Evolutionary conservation across 2,113 vertebrate genomes (phyloP), one percentile per base, ranked within the genome.

Genomic region (Falco punctatus): DNA sequence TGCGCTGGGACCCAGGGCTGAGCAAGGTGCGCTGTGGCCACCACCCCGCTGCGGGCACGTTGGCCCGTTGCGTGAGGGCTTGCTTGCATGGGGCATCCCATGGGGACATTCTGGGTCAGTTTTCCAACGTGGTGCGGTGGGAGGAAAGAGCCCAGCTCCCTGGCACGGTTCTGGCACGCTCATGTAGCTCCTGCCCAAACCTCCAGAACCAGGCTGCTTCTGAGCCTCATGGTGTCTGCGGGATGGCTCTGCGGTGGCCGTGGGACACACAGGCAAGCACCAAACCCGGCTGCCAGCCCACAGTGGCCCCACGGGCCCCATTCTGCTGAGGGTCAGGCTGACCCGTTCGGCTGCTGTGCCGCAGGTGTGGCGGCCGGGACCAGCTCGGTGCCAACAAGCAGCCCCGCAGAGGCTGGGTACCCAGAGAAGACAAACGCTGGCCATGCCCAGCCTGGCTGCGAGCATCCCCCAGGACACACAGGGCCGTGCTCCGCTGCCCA

Each of bases 211-310:
- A 1, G 24, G 23, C 30, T 62, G 48, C 30, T 55, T 11, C 58
- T 1, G 4, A 83, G 66, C 66, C 59, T 66, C 0, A 2, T 0
- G 2, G 21, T 14, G 40, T 9, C 64, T 11, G 32, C 2, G 3
- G 71, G 71, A 40, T 0, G 6, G 35, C 52, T 66, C 44, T 52
- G 57, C 35, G 14, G 46, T 46, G 46, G 16, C 46, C 6, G 6
- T 17, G 46, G 46, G 46, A 46, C 46, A 46, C 46, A 46, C 46
- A 46, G 65, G 13, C 1, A 5, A 81, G n/a, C 8, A 0, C 13
- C 55, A 54, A 32, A 49, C 30, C 33, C 83, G 28, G 55, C 24
- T 0, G 2, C 30, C 26, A 6, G 4, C 61, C 40, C 46, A 9
- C 33, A 7, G 28, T 9, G 3, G 20, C 32, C 44, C 32, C 4